Percentiles rank a stretch among this genome's conserved stretches.
These are phyloP conservation scores for Chymomyza costata DNA, from an alignment of 1,140 invertebrate species.

Conservation along the genomic window DNA sequence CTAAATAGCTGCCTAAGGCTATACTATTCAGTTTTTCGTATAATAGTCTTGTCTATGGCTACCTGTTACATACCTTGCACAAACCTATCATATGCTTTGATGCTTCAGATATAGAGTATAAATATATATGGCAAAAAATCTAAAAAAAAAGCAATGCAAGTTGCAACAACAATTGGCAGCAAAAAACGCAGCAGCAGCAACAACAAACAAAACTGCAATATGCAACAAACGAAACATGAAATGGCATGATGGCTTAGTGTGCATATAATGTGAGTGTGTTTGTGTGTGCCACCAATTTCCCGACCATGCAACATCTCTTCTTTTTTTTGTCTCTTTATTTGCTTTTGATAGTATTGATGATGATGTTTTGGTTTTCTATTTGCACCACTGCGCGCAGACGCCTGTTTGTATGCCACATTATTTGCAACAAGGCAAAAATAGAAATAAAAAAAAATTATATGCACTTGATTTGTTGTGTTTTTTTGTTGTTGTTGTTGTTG, in stretches of 20 bases:
- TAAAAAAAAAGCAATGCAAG: neutral
- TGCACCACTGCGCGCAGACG: slow-evolving; percentile 11
- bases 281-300: neutral
- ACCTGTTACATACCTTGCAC: no score
- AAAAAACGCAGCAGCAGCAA: slow-evolving; percentile 11
- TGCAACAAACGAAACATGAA: slow-evolving; percentile 6
- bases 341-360: slow-evolving; percentile 34
- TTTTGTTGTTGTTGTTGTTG: neutral
- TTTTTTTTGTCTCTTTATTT: neutral
- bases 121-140: no score
- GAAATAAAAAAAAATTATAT: no score
- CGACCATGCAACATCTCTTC: no score
- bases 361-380: slow-evolving; percentile 41
- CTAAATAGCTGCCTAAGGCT: no score
- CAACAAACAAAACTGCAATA: slow-evolving; percentile 3
- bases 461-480: neutral
- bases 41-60: no score
- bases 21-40: no score
- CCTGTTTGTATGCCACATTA: slow-evolving; percentile 13
- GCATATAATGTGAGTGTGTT: slow-evolving; percentile 8
- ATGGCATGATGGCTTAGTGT: slow-evolving; percentile 14
- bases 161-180: slow-evolving; percentile 30
- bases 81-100: no score
- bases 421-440: slow-evolving; percentile 23
- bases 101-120: no score